These are phyloP conservation scores for Camarhynchus parvulus DNA, from an alignment of 2,113 vertebrate species.

Conservation along the genomic window DNA sequence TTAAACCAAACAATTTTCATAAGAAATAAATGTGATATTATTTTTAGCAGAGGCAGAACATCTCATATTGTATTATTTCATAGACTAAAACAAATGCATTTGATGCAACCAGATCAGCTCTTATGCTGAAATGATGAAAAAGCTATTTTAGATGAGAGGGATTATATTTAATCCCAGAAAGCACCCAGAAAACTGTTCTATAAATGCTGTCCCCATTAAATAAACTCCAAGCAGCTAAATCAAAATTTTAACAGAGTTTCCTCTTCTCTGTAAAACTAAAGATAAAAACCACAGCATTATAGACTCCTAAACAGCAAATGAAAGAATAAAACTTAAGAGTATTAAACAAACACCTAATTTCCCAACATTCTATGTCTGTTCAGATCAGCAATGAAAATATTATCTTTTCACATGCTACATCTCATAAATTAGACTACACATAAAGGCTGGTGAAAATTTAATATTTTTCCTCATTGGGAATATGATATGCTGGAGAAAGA, in stretches of 20 bases:
- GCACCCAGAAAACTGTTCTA: background rate
- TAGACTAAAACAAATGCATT: constrained; percentile 24
- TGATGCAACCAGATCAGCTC: constrained; percentile 11
- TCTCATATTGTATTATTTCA: background rate
- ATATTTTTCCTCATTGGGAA: background rate
- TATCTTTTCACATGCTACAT: background rate
- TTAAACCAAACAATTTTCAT: background rate
- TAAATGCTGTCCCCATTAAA: constrained; percentile 27
- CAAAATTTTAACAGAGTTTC: background rate
- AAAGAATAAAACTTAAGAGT: background rate
- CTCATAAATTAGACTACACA: background rate
- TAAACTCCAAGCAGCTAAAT: constrained; percentile 27
- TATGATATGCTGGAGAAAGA: background rate
- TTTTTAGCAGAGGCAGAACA: background rate
- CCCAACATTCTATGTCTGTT: background rate
- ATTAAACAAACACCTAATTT: background rate
- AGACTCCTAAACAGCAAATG: background rate
- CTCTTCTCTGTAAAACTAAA: background rate
- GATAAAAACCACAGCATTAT: background rate
- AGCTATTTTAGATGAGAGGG: constrained; percentile 41
- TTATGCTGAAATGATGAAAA: constrained; percentile 39
- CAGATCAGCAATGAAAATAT: background rate
- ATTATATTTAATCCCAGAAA: constrained; percentile 64
- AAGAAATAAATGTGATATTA: background rate
- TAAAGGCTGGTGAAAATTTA: background rate